Evolutionary conservation across 2,113 vertebrate species (phyloP), one percentile per base, ranked within the genome.

Genomic region (Corythornis madagascariensis): DNA sequence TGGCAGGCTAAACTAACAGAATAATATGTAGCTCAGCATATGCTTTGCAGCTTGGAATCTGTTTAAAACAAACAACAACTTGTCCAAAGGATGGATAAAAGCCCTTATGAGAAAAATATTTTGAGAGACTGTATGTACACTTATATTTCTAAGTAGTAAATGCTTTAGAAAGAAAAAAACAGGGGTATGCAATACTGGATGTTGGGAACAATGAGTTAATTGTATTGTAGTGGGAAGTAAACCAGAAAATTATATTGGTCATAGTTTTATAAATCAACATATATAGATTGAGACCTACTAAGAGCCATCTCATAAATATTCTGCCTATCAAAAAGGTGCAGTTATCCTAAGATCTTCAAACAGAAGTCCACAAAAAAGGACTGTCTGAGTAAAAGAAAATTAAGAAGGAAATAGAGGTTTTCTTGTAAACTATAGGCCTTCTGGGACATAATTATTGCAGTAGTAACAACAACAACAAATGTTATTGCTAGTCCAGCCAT

Each of bases 51-150:
- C 42, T 67, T 56, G 48, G 50, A 59, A 63, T 67, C 42, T 73
- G 1, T 79, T 61, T 4, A 1, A 14, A 52, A 73, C 56, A 3
- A 65, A 63, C 9, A 25, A 35, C 26, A 55, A 10, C 19, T 40
- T n/a, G 25, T 71, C 35, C 67, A 65, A 90, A 93, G 40, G 31
- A 89, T 75, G 50, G 77, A 21, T 89, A 89, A 89, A 89, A 73
- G 40, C 52, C 33, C 0, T 59, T 86, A n/a, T 4, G 35, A 76
- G 31, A 83, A 82, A 50, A 86, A 29, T 61, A 65, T 57, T 83
- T 56, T 86, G 11, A 66, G 72, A 76, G n/a, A 43, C 52, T 3
- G 1, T 38, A 28, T 3, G 1, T 38, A 28, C 2, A 3, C 17
- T 57, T 91, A 53, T 4, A 16, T 83, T 90, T 95, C 52, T 10